Base-by-base conservation (phyloP, 2,888 invertebrate species). In the Melanostoma mellinum region DNA sequence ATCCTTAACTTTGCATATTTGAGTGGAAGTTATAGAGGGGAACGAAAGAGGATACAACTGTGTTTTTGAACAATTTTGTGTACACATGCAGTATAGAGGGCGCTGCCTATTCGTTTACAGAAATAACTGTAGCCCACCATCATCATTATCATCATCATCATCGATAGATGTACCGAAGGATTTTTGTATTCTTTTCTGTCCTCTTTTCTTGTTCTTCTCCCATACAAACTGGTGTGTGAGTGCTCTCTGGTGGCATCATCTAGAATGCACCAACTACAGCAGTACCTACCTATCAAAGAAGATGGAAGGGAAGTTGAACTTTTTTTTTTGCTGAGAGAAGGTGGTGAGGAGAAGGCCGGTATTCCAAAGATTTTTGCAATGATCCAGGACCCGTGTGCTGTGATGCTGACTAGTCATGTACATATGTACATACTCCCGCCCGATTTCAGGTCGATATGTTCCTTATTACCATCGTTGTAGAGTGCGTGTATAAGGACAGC, bases 1-100 rank as follows among this genome's bases (percentile, higher is more conserved):
- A 77, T 82, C 73, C 81, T 73, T 73, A 63, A 82, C 73, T 82
- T 82, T 77, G 81, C 81, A 82, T 82, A 74, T 79, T 79, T 78
- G 73, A 79, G 82, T 78, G 69, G 58, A 74, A 58, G 68, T 68
- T 68, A 44, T 56, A 78, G 65, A 72, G 69, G 50, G 58, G 50
- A 72, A 73, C 55, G 48, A 53, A 73, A 67, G 69, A 69, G 74
- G 69, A 82, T 82, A 82, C 76, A 77, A 69, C 77, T 73, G 42
- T 61, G 81, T 55, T 81, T 82, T 78, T 78, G 68, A 71, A 74
- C 74, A 65, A 63, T 78, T 69, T 44, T 82, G 65, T 73, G 81
- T 63, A 36, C 78, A 82, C 74, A 82, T 53, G 67, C 63, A 42
- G 63, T 48, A 52, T 38, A 79, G 69, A 46, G 82, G 74, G 74